phyloP scores from a whole-genome alignment of 2,888 invertebrate genomes.

The Biston betularia region DNA sequence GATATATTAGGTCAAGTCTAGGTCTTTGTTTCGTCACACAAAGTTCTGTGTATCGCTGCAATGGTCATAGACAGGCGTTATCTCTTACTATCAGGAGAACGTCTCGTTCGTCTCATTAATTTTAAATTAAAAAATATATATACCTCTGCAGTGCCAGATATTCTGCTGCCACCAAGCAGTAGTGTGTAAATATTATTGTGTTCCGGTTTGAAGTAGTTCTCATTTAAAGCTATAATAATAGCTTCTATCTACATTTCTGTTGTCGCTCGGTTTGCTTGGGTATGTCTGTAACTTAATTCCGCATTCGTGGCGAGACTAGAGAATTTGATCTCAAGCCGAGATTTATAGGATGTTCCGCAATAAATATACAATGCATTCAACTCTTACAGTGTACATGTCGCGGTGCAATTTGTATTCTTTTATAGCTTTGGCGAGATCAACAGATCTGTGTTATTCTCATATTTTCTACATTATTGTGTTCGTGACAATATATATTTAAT shows the following conservation, averaged over 20 bases:
- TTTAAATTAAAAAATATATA: too few species aligned
- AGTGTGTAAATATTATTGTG: too few species aligned
- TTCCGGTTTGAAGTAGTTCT: too few species aligned
- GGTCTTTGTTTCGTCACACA: too few species aligned
- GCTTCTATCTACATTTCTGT: neutral
- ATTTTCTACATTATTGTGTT: neutral
- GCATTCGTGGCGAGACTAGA: slow-evolving; percentile 18
- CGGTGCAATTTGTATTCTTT: neutral
- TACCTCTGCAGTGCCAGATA: too few species aligned
- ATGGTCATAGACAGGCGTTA: too few species aligned
- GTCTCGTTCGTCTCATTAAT: too few species aligned
- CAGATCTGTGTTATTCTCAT: neutral
- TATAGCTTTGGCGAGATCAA: neutral
- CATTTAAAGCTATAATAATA: neutral
- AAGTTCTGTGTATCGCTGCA: too few species aligned
- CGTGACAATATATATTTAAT: too few species aligned
- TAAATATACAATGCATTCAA: slow-evolving; percentile 18
- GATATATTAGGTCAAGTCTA: too few species aligned
- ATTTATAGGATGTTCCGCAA: slow-evolving; percentile 21
- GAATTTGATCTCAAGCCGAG: slow-evolving; percentile 24
- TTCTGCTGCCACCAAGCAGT: too few species aligned
- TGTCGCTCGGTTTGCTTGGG: neutral
- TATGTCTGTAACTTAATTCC: slow-evolving; percentile 16
- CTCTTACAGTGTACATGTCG: slow-evolving; percentile 9
- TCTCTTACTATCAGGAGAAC: too few species aligned